phyloP scores from a whole-genome alignment of 2,113 vertebrate genomes.

The Calyptomena viridis region DNA sequence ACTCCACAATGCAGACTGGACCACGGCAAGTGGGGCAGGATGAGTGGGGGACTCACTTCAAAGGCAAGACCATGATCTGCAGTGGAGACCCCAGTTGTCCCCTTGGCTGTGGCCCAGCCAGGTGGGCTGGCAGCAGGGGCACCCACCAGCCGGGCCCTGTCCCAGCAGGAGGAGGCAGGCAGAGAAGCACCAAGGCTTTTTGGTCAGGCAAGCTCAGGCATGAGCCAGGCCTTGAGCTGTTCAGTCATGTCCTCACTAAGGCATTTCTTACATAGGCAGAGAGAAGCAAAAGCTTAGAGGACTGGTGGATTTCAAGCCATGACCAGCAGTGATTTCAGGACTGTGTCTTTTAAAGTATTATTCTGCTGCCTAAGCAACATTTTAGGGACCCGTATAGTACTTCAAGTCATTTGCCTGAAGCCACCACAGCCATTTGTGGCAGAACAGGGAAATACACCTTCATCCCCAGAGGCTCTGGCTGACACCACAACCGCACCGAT shows the following conservation, averaged over 20 bases:
- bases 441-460: slow-evolving; percentile 21
- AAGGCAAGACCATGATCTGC: neutral
- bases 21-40: neutral
- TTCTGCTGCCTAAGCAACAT: neutral
- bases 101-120: rapidly evolving
- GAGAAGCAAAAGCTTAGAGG: neutral
- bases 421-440: slow-evolving; percentile 36
- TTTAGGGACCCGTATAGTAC: neutral
- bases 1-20: rapidly evolving
- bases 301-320: neutral
- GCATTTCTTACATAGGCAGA: neutral
- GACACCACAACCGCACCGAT: slow-evolving; percentile 50
- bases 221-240: neutral
- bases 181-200: neutral
- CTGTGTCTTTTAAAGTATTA: neutral
- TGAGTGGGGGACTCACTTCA: neutral
- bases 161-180: rapidly evolving
- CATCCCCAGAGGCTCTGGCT: slow-evolving; percentile 62
- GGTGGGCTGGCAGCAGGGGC: neutral
- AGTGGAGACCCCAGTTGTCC: neutral
- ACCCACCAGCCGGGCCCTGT: neutral
- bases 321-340: neutral
- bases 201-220: neutral
- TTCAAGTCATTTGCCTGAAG: slow-evolving; percentile 1
- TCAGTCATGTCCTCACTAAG: neutral